Evolutionary conservation across 53 echinoderm and acorn worm genomes (phyloP), one percentile per base, ranked within the genome.

Genomic region (Antedon mediterranea): DNA sequence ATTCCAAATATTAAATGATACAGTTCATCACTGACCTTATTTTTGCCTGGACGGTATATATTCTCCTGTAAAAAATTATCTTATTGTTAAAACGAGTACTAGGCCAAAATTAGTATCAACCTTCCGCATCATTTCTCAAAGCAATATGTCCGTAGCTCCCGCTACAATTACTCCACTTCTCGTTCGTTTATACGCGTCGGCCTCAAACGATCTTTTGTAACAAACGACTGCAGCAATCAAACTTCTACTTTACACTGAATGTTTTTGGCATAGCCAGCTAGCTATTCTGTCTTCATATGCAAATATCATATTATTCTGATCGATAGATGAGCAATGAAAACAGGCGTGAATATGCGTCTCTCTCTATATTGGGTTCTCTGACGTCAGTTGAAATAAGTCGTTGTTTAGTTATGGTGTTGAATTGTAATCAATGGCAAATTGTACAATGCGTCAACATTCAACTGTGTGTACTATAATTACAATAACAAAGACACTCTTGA

Each of bases 381-480:
- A 57, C 57, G 57, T 57, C 57, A 57, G 57, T 57, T 57, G 57
- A 57, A 57, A 57, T 57, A 23, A 57, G 57, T 57, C 57, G 11
- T 57, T 57, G 57, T 57, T 57, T 57, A 57, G 57, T 57, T 57
- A 57, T 57, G 57, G 57, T 57, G 57, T 57, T 57, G 57, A 57
- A 57, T 57, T 57, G 57, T 57, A 57, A 57, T 57, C 57, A 57
- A 57, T 57, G 57, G 57, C 57, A 57, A 57, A 57, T 18, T 11
- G 57, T 57, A 57, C 57, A 57, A 26, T 57, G 57, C 57, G 57
- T 57, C 57, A 57, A 57, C 11, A 57, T 57, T 37, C n/a, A n/a
- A n/a, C n/a, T n/a, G n/a, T n/a, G 11, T 37, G 37, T 11, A 37
- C 37, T 37, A 37, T n/a, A n/a, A n/a, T n/a, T n/a, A n/a, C n/a